Evolutionary conservation across 2,797 vertebrate species (phyloP).

Genomic region (Leucoraja ocellata): DNA sequence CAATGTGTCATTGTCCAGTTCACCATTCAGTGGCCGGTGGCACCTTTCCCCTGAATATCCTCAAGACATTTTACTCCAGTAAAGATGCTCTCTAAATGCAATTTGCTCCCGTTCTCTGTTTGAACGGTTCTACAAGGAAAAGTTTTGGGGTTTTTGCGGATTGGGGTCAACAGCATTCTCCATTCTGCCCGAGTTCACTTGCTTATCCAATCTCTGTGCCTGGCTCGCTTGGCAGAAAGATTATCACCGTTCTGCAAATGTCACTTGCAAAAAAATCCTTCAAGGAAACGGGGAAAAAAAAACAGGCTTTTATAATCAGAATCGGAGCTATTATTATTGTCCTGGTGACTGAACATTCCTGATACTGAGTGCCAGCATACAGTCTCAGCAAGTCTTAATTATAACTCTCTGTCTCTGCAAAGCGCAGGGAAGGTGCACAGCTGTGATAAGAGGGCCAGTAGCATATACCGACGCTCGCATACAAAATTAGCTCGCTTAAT

Average conservation of each 20-base stretch:
- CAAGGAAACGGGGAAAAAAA: neutral
- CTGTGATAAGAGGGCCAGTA: neutral
- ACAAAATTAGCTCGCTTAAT: slow-evolving; percentile 24
- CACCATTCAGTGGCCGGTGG: too few relatives aligned
- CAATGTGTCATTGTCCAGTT: too few relatives aligned
- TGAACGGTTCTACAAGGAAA: neutral
- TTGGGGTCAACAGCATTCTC: neutral
- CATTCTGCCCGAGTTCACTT: neutral
- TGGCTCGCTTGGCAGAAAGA: neutral
- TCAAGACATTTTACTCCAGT: too few relatives aligned
- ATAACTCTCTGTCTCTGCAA: neutral
- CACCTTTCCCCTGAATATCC: too few relatives aligned
- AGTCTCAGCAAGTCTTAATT: slow-evolving; percentile 11
- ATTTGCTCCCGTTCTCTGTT: too few relatives aligned
- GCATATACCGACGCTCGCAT: neutral
- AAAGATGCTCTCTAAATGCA: too few relatives aligned
- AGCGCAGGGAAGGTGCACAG: neutral
- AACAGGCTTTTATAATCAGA: neutral
- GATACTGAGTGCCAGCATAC: neutral
- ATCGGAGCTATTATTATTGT: neutral
- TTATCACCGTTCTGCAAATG: neutral
- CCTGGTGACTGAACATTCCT: neutral
- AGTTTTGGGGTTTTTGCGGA: neutral
- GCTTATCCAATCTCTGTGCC: neutral
- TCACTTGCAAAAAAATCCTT: neutral